These are phyloP conservation scores for Atethmia centrago DNA, from an alignment of 2,888 invertebrate genomes.

Conservation along the genomic window DNA sequence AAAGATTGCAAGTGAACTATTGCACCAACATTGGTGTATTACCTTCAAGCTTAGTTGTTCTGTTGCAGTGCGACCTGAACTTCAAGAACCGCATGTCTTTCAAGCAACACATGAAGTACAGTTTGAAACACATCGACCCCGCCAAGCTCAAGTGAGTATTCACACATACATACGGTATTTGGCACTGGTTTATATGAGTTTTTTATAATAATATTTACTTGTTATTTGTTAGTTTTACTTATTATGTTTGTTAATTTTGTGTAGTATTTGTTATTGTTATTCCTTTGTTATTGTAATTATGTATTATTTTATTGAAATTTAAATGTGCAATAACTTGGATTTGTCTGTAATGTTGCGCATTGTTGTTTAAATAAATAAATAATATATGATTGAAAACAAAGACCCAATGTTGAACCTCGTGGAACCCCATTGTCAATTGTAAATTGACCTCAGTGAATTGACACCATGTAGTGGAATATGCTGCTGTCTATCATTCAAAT, in stretches of 20 bases:
- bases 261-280: too few species aligned
- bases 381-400: background rate
- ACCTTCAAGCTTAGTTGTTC: background rate
- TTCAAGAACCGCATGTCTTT: conserved; percentile 85
- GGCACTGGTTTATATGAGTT: too few species aligned
- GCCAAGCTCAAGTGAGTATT: conserved; percentile 82
- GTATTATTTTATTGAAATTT: too few species aligned
- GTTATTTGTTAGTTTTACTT: too few species aligned
- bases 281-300: too few species aligned
- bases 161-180: too few species aligned
- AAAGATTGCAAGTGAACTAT: background rate
- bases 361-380: too few species aligned
- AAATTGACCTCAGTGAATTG: background rate
- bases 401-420: background rate
- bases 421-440: background rate
- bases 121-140: conserved; percentile 85
- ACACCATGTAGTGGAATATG: background rate
- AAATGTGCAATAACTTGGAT: too few species aligned
- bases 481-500: background rate
- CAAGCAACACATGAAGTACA: conserved; percentile 85
- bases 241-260: too few species aligned
- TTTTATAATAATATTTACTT: too few species aligned
- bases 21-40: too few species aligned
- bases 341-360: too few species aligned
- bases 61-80: conserved; percentile 83